Evolutionary conservation across 1,140 invertebrate genomes (phyloP), one percentile per base, ranked within the genome.

Genomic region (Pissodes strobi): DNA sequence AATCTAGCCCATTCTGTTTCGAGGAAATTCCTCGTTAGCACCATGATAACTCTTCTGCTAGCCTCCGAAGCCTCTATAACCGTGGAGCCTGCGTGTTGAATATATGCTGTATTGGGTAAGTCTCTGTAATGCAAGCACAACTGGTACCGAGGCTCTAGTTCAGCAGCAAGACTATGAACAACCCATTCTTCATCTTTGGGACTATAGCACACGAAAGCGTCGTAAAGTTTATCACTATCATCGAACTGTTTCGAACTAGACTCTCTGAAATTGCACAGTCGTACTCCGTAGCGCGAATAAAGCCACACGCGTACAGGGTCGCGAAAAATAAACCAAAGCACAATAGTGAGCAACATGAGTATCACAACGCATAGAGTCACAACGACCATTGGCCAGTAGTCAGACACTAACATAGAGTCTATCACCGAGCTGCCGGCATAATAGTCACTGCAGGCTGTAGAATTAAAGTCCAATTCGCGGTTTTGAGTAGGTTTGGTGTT

Each of bases 101-200:
- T 80, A 69, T 91, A 92, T 30, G 84, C 83, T 15, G 85, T 83
- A 10, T 88, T 85, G 1, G 90, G 88, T 66, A 93, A 80, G 72
- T 94, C 91, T 39, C 91, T 81, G 76, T 93, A 91, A 76, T 93
- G 91, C 10, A 98, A 85, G 77, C 94, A 97, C 15, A 97, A 83
- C 39, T 93, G 86, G 66, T 93, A 93, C 1, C 86, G 87, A 61
- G 90, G 88, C 77, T 98, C 94, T 48, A 98, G 78, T 71, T 94
- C 91, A 1, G 87, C 87, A 1, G 89, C 90, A 37, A 97, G 82
- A 6, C 89, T 90, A 68, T 93, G 89, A 21, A 91, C 81, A 0
- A 96, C 90, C 74, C 94, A 93, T 73, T 93, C 88, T 72, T 95
- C 91, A 79, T 97, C 94, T 78, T 94, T 93, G 15, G 92, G 90